Percentiles rank a stretch among this genome's conserved stretches.
These are phyloP conservation scores for Sminthurides aquaticus DNA, from an alignment of 2,888 invertebrate species.

Conservation along the genomic window DNA sequence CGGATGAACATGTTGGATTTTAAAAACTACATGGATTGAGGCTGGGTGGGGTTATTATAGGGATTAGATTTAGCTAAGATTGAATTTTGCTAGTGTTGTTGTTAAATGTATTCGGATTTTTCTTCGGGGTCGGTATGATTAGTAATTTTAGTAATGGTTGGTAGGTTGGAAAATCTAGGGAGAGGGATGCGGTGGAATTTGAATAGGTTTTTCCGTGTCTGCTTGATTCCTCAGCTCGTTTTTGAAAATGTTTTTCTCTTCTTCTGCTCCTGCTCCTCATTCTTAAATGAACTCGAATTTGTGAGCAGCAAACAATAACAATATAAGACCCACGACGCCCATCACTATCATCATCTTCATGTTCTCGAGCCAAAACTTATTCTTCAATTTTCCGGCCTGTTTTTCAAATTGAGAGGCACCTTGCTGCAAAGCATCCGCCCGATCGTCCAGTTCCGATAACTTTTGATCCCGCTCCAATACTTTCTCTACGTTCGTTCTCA, in stretches of 20 bases:
- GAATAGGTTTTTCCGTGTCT: background rate
- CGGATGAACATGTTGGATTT: too few species aligned
- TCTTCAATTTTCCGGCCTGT: constrained; percentile 90
- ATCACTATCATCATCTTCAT: constrained; percentile 59
- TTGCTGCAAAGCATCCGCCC: constrained; percentile 90
- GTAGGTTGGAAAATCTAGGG: too few species aligned
- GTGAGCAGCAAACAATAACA: constrained; percentile 29
- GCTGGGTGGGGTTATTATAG: too few species aligned
- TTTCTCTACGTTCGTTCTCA: constrained; percentile 93
- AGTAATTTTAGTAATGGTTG: too few species aligned
- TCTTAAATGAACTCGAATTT: constrained; percentile 22
- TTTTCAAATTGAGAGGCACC: constrained; percentile 95
- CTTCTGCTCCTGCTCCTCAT: background rate
- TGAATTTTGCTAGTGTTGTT: too few species aligned
- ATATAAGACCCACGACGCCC: constrained; percentile 47
- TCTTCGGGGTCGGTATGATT: too few species aligned
- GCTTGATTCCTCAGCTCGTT: background rate
- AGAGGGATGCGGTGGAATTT: background rate
- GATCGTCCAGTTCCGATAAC: constrained; percentile 85
- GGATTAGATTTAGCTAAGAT: too few species aligned
- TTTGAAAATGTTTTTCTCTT: background rate
- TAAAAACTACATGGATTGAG: too few species aligned
- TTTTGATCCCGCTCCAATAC: constrained; percentile 92
- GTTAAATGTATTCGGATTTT: too few species aligned
- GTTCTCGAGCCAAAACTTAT: constrained; percentile 97